These are phyloP conservation scores for Euthynnus affinis DNA, from an alignment of 2,797 vertebrate species.

Conservation along the genomic window DNA sequence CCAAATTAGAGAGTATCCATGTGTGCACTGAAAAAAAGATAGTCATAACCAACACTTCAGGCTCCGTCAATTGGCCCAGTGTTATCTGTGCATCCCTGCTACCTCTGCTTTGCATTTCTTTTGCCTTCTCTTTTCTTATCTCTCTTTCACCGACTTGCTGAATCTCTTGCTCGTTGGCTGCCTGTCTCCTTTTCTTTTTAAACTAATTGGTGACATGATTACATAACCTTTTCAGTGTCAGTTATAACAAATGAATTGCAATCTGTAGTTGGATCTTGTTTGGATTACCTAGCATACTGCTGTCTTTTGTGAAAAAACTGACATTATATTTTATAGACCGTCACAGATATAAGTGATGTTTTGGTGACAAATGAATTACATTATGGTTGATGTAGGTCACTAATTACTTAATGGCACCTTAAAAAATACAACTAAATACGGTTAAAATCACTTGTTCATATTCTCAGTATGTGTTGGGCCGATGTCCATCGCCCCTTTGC, in stretches of 20 bases:
- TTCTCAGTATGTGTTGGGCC: conserved; percentile 17
- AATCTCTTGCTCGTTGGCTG: neutral
- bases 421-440: neutral
- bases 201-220: neutral
- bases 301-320: neutral
- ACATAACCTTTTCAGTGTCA: neutral
- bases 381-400: neutral
- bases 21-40: neutral
- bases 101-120: conserved; percentile 30
- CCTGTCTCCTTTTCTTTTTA: conserved; percentile 7
- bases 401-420: neutral
- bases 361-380: neutral
- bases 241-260: neutral
- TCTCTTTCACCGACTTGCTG: neutral
- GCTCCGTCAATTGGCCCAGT: neutral
- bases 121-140: conserved; percentile 3
- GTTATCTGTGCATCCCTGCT: neutral
- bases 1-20: conserved; percentile 13
- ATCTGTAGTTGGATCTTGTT: neutral
- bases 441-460: conserved; percentile 15
- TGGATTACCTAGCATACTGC: neutral
- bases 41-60: conserved; percentile 13
- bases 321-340: neutral
- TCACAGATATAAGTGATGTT: neutral
- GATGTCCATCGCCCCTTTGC: conserved; percentile 11